A percentile compares a stretch with the other conserved stretches of the same genome.
phyloP scores from a whole-genome alignment of 2,797 vertebrate genomes.

The Leptatherina wallacei region DNA sequence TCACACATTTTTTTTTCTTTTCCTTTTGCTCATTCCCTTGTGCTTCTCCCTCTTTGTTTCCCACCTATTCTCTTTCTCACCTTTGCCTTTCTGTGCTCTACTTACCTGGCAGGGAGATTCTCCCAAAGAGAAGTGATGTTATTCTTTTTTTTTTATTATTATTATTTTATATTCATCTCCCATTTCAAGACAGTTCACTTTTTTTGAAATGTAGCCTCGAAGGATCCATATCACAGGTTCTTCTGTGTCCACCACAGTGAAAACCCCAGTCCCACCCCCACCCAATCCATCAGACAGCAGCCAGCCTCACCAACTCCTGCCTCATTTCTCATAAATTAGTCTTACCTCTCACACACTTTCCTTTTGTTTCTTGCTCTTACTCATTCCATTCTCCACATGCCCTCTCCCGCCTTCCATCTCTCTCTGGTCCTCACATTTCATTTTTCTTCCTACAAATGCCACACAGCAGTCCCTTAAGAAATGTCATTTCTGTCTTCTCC shows the following conservation, averaged over 20 bases:
- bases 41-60: constrained; percentile 58
- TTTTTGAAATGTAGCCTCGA: constrained; percentile 65
- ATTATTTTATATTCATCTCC: constrained; percentile 69
- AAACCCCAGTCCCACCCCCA: constrained; percentile 41
- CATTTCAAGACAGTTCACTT: constrained; percentile 67
- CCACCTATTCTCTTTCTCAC: constrained; percentile 58
- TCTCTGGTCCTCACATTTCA: constrained; percentile 79
- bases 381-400: constrained; percentile 77
- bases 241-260: constrained; percentile 65
- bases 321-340: constrained; percentile 82
- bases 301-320: constrained; percentile 69
- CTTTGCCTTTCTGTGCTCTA: constrained; percentile 63
- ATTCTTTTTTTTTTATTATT: constrained; percentile 19
- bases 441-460: constrained; percentile 82
- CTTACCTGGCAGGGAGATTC: constrained; percentile 64
- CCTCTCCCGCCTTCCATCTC: constrained; percentile 77
- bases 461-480: constrained; percentile 81
- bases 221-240: constrained; percentile 72
- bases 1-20: constrained; percentile 53
- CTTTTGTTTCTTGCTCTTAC: constrained; percentile 76
- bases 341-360: constrained; percentile 79
- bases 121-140: constrained; percentile 61
- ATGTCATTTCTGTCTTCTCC: constrained; percentile 82
- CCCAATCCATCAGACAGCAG: constrained; percentile 76
- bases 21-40: constrained; percentile 48